A percentile compares a stretch with the other conserved stretches of the same genome.
Evolutionary conservation across 1,140 invertebrate genomes (phyloP).

Genomic region (Drosophila subobscura): DNA sequence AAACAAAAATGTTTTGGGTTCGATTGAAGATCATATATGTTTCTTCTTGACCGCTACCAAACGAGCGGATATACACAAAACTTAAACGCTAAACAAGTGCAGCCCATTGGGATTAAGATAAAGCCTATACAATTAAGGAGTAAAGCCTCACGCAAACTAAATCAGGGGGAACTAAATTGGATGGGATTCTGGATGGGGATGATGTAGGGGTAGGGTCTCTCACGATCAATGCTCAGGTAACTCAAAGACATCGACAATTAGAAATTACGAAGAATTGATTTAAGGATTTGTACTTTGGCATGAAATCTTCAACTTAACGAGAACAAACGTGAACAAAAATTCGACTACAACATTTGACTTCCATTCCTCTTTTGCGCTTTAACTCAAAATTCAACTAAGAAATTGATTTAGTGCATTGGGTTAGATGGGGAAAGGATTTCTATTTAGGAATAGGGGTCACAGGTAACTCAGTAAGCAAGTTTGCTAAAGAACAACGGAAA

Average conservation of each 20-base stretch:
- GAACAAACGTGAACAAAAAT: constrained; percentile 82
- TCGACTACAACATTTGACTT: constrained; percentile 74
- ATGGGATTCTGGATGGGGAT: background rate
- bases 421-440: constrained; percentile 6
- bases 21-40: constrained; percentile 28
- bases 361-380: constrained; percentile 49
- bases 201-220: background rate
- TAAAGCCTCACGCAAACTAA: constrained; percentile 38
- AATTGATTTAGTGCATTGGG: constrained; percentile 72
- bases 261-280: constrained; percentile 79
- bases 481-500: constrained; percentile 56
- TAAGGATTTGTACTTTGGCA: constrained; percentile 78
- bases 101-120: constrained; percentile 26
- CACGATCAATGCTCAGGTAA: constrained; percentile 45
- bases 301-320: constrained; percentile 79
- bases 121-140: constrained; percentile 9
- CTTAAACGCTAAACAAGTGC: constrained; percentile 56
- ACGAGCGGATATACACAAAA: constrained; percentile 4
- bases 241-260: constrained; percentile 61
- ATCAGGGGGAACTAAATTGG: constrained; percentile 12
- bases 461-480: constrained; percentile 79
- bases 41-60: constrained; percentile 30
- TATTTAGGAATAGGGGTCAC: constrained; percentile 27
- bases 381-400: constrained; percentile 79
- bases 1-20: constrained; percentile 39